These are phyloP conservation scores for Rhinolophus sinicus DNA, from an alignment of 2,113 vertebrate genomes.

Conservation along the genomic window DNA sequence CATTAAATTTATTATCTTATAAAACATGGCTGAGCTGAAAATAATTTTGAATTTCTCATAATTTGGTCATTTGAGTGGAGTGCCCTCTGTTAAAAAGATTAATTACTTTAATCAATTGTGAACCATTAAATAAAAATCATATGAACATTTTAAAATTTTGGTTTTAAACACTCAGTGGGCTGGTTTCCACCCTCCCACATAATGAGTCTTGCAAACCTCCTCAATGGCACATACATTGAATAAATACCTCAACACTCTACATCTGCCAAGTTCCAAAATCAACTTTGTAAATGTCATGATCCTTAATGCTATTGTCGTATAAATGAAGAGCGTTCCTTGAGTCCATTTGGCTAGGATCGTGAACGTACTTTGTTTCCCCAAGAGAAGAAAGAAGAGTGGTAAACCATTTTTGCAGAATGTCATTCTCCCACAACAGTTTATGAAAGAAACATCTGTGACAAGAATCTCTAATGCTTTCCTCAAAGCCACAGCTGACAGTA, in stretches of 20 bases:
- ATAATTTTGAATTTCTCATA: conserved; percentile 59
- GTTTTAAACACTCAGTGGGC: conserved; percentile 74
- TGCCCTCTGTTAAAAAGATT: conserved; percentile 76
- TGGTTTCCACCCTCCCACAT: conserved; percentile 77
- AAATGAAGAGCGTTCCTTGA: conserved; percentile 87
- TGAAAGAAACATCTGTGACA: conserved; percentile 94
- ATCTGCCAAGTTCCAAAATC: conserved; percentile 88
- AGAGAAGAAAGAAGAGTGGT: conserved; percentile 89
- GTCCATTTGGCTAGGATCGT: conserved; percentile 87
- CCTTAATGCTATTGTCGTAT: conserved; percentile 87
- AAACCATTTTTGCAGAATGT: conserved; percentile 90
- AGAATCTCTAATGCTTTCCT: conserved; percentile 90
- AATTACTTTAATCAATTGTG: conserved; percentile 80
- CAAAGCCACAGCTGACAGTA: conserved; percentile 88
- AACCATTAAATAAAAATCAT: conserved; percentile 76
- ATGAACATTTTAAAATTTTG: neutral
- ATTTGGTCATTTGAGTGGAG: conserved; percentile 32
- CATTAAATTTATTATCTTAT: conserved; percentile 46
- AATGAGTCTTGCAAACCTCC: conserved; percentile 71
- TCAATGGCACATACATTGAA: conserved; percentile 83
- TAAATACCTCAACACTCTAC: conserved; percentile 85
- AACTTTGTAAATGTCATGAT: conserved; percentile 87
- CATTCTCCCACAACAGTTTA: conserved; percentile 91
- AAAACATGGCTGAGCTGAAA: conserved; percentile 1
- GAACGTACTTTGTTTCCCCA: conserved; percentile 87